Conservation (phyloP, 2,797 vertebrate genomes). For the Sebastes iracundus region DNA sequence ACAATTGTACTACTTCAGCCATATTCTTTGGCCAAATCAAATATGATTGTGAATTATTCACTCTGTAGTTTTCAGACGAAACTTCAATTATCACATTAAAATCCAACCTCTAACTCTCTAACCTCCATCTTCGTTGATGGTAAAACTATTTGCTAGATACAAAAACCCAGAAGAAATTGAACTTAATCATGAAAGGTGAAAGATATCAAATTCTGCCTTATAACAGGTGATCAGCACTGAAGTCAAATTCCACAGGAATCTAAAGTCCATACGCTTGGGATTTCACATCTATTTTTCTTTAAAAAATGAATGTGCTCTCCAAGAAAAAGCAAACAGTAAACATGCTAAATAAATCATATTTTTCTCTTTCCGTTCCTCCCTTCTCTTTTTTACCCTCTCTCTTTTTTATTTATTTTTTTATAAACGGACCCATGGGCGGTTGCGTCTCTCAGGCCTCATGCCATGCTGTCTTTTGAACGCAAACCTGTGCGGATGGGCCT, state of each 20-base stretch:
- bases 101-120: not conserved
- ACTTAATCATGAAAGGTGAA: slow-evolving; percentile 60
- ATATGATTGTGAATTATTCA: slow-evolving; percentile 29
- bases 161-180: slow-evolving; percentile 1
- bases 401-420: slow-evolving; percentile 46
- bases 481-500: slow-evolving; percentile 79
- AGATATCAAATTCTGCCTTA: slow-evolving; percentile 57
- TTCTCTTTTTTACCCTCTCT: slow-evolving; percentile 28
- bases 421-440: slow-evolving; percentile 72
- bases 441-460: slow-evolving; percentile 75
- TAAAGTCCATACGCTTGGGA: slow-evolving; percentile 62
- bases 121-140: not conserved
- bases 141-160: slow-evolving; percentile 31
- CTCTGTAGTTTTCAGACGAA: slow-evolving; percentile 25
- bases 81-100: slow-evolving; percentile 48
- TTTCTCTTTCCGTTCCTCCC: slow-evolving; percentile 59
- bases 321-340: slow-evolving; percentile 82
- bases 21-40: slow-evolving; percentile 17
- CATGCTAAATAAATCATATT: slow-evolving; percentile 85
- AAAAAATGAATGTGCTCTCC: slow-evolving; percentile 72
- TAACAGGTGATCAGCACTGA: slow-evolving; percentile 70
- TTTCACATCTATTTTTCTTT: slow-evolving; percentile 59
- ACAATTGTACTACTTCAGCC: slow-evolving; percentile 23
- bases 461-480: slow-evolving; percentile 75
- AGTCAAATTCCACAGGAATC: slow-evolving; percentile 61